Evolutionary conservation across 2,888 invertebrate species (phyloP).

Genomic region (Apantesis nais): DNA sequence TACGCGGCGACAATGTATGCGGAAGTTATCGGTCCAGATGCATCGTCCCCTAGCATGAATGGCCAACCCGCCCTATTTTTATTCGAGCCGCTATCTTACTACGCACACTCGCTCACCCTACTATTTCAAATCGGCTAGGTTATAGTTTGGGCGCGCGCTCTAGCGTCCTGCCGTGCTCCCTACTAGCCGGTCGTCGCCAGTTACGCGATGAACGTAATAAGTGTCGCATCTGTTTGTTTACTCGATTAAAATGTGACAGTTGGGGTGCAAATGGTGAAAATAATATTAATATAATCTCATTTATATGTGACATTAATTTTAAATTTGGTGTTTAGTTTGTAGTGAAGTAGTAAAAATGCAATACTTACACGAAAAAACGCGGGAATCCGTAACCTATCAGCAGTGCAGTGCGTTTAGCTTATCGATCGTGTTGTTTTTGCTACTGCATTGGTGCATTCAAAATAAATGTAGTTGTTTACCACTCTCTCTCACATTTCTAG

Average conservation of each 20-base stretch:
- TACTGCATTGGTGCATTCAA: constrained; percentile 61
- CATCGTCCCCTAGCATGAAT: constrained; percentile 73
- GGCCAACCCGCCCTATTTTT: constrained; percentile 69
- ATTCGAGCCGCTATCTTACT: constrained; percentile 59
- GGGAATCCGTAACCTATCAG: constrained; percentile 57
- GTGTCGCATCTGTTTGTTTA: constrained; percentile 65
- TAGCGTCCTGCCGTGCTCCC: constrained; percentile 68
- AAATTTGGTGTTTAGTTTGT: constrained; percentile 29
- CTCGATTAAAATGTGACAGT: constrained; percentile 51
- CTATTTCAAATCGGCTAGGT: constrained; percentile 76
- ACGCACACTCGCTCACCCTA: constrained; percentile 65
- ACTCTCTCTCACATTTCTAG: constrained; percentile 55
- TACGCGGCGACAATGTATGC: constrained; percentile 64
- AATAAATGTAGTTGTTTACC: constrained; percentile 73
- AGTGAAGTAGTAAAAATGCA: constrained; percentile 36
- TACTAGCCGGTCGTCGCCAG: constrained; percentile 62
- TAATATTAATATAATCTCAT: constrained; percentile 21
- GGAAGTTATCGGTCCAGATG: constrained; percentile 66
- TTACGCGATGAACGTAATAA: constrained; percentile 74
- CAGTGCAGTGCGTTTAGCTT: constrained; percentile 64
- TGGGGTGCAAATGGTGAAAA: constrained; percentile 29
- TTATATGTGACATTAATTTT: constrained; percentile 23
- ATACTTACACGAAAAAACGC: constrained; percentile 64
- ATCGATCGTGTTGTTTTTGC: constrained; percentile 77
- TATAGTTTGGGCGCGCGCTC: constrained; percentile 78